Evolutionary conservation across 2,113 vertebrate species (phyloP).

Genomic region (Periophthalmodon schlosseri): DNA sequence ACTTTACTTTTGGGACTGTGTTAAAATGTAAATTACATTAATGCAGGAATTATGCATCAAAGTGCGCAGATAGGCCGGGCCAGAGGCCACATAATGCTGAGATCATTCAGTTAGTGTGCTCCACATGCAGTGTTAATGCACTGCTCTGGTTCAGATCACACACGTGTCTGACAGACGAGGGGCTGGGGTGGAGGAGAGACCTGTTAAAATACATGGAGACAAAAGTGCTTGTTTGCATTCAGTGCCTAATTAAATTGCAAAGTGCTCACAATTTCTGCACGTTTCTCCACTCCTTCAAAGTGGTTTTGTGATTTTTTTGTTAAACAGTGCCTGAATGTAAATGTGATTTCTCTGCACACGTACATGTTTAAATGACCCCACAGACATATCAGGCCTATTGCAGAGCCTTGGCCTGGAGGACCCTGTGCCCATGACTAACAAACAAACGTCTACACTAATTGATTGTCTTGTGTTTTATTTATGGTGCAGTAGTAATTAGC

Average conservation of each 20-base stretch:
- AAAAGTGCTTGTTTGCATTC: constrained; percentile 65
- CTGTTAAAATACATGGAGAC: constrained; percentile 65
- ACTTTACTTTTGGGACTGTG: constrained; percentile 79
- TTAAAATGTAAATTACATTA: constrained; percentile 83
- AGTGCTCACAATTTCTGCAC: constrained; percentile 55
- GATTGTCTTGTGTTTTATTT: constrained; percentile 84
- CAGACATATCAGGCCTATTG: constrained; percentile 61
- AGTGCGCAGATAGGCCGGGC: constrained; percentile 68
- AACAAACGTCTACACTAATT: constrained; percentile 79
- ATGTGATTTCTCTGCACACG: constrained; percentile 69
- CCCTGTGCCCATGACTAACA: constrained; percentile 72
- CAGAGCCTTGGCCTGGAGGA: constrained; percentile 68
- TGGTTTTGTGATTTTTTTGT: constrained; percentile 51
- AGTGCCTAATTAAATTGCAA: constrained; percentile 70
- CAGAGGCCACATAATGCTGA: constrained; percentile 74
- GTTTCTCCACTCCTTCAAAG: constrained; percentile 58
- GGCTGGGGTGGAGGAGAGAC: constrained; percentile 58
- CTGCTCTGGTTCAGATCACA: constrained; percentile 75
- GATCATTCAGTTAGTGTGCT: constrained; percentile 78
- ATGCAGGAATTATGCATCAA: constrained; percentile 80
- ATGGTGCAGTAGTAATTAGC: constrained; percentile 80
- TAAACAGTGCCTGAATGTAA: constrained; percentile 47
- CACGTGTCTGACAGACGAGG: constrained; percentile 61
- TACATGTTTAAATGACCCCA: constrained; percentile 62
- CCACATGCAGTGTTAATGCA: constrained; percentile 79